These are phyloP conservation scores for Geotria australis DNA, from an alignment of 2,797 vertebrate species.

Conservation along the genomic window DNA sequence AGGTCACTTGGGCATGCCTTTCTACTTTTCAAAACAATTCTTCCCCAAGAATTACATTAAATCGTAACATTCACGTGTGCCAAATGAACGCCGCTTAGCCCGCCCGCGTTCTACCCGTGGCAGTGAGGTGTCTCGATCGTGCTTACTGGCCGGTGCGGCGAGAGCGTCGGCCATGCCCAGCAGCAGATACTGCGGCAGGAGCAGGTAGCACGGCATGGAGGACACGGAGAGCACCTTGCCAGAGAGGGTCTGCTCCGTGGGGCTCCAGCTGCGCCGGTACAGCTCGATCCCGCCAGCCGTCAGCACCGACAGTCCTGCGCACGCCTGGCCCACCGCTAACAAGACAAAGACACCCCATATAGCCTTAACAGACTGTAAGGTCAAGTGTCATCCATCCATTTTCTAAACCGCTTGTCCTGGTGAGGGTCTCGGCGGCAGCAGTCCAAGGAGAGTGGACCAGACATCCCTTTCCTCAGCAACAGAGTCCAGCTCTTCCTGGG, in stretches of 20 bases:
- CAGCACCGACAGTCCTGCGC: conserved; percentile 27
- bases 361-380: too few species aligned
- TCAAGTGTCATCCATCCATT: too few species aligned
- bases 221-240: conserved; percentile 37
- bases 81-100: too few species aligned
- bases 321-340: conserved; percentile 36
- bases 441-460: too few species aligned
- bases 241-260: conserved; percentile 32
- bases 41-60: too few species aligned
- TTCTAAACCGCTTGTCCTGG: too few species aligned
- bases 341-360: conserved; percentile 2
- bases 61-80: too few species aligned
- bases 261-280: conserved; percentile 26
- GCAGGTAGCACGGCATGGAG: conserved; percentile 45
- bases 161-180: conserved; percentile 60
- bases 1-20: too few species aligned
- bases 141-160: conserved; percentile 52
- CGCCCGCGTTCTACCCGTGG: not conserved
- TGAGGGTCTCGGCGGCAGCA: too few species aligned
- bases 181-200: conserved; percentile 49
- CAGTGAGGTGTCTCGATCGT: not conserved
- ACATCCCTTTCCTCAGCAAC: too few species aligned
- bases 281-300: conserved; percentile 42
- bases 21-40: too few species aligned
- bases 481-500: too few species aligned